These are phyloP conservation scores for Eupsilia transversa DNA, from an alignment of 2,888 invertebrate species.

Conservation along the genomic window DNA sequence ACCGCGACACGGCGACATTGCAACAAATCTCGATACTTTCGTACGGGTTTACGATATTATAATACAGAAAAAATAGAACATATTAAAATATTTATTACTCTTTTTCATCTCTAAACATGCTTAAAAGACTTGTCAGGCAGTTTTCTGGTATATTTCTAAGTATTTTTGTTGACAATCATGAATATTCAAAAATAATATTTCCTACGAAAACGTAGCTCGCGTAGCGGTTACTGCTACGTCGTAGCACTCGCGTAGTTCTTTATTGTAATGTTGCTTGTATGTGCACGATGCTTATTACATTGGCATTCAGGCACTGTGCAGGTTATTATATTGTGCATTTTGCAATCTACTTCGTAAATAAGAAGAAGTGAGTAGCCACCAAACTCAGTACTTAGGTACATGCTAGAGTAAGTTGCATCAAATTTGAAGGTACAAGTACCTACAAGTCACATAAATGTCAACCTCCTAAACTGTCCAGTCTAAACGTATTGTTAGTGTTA, in stretches of 20 bases:
- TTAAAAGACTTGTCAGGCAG: not conserved
- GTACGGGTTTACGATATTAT: not conserved
- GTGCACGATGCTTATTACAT: not conserved
- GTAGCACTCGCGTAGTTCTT: conserved; percentile 31
- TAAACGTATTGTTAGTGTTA: conserved; percentile 17
- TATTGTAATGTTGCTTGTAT: conserved; percentile 6
- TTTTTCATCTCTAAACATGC: not conserved
- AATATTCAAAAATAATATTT: conserved; percentile 7
- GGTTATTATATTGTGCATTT: not conserved
- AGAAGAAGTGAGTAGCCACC: not conserved
- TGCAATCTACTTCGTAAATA: not conserved
- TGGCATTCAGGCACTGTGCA: not conserved
- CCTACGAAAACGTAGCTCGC: conserved; percentile 20
- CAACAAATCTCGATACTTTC: conserved; percentile 35
- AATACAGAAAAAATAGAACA: not conserved
- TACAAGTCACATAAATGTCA: not conserved
- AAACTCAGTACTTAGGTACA: too few relatives aligned
- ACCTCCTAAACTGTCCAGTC: not conserved
- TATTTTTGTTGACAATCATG: not conserved
- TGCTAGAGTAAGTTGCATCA: not conserved
- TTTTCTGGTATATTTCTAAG: not conserved
- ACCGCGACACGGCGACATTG: conserved; percentile 25
- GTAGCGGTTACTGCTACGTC: conserved; percentile 32
- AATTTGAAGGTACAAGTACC: not conserved
- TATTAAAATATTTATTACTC: not conserved